Conservation (phyloP, 2,888 invertebrate species). For the Xylota sylvarum region DNA sequence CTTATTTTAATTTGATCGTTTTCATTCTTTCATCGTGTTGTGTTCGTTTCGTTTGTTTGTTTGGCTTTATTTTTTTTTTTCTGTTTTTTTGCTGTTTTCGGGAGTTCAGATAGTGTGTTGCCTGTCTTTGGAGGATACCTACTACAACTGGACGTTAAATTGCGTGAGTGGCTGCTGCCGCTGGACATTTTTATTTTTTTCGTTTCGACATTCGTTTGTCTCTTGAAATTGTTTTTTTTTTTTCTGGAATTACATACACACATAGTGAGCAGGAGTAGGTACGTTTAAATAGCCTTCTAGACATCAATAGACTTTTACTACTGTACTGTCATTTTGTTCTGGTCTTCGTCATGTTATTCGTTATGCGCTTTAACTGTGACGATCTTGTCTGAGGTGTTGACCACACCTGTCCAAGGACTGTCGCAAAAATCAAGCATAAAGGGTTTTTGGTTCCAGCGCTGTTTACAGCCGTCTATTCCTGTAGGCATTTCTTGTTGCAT, state of each 20-base stretch:
- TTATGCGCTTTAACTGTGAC: too few species aligned
- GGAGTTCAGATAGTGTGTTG: conserved; percentile 6
- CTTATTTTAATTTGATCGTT: conserved; percentile 56
- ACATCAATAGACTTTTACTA: too few species aligned
- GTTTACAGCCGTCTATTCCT: too few species aligned
- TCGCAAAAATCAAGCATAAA: too few species aligned
- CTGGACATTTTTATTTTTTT: neutral
- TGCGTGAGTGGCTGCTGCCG: conserved; percentile 5
- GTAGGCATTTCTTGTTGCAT: too few species aligned
- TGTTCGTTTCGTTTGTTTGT: neutral
- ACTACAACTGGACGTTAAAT: neutral
- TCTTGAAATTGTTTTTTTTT: neutral
- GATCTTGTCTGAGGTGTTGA: too few species aligned
- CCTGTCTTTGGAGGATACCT: neutral
- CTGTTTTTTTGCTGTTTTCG: neutral
- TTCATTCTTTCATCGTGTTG: conserved; percentile 19
- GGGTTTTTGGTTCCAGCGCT: too few species aligned
- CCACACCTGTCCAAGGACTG: too few species aligned
- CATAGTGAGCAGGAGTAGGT: too few species aligned
- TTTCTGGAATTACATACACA: too few species aligned
- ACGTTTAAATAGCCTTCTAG: neutral
- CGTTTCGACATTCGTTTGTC: neutral
- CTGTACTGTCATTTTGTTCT: too few species aligned
- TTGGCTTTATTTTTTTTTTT: conserved; percentile 5
- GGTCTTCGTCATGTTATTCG: too few species aligned